phyloP scores from a whole-genome alignment of 2,113 vertebrate genomes.

The Mus spicilegus region DNA sequence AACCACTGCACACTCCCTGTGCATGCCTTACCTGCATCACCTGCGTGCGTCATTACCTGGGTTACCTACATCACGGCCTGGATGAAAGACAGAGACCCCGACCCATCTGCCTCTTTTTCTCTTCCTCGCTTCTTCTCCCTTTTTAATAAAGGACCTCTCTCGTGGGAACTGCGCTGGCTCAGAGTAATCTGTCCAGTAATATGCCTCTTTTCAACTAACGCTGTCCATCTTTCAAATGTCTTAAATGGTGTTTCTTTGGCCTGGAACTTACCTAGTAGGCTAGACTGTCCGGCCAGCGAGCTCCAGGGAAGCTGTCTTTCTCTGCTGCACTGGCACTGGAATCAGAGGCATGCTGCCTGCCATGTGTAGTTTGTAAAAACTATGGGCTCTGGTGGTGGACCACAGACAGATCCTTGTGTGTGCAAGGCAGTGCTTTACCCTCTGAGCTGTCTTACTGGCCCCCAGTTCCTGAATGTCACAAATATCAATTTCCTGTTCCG shows the following conservation, averaged over 20 bases:
- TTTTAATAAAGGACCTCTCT: too few species aligned
- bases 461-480: neutral
- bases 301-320: too few species aligned
- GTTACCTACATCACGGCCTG: too few species aligned
- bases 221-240: neutral
- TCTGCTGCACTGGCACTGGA: neutral
- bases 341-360: neutral
- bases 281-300: neutral
- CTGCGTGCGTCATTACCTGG: too few species aligned
- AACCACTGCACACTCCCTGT: too few species aligned
- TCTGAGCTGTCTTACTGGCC: neutral
- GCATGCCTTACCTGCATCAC: too few species aligned
- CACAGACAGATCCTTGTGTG: neutral
- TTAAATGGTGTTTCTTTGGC: neutral
- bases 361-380: neutral
- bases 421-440: neutral
- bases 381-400: neutral
- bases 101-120: too few species aligned
- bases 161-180: too few species aligned
- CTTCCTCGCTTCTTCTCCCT: too few species aligned
- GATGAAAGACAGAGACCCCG: too few species aligned
- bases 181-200: too few species aligned
- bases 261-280: neutral
- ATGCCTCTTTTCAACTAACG: too few species aligned
- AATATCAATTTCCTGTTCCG: neutral